Percentiles rank a stretch among this genome's conserved stretches.
phyloP scores from a whole-genome alignment of 2,797 vertebrate genomes.

The Pygocentrus nattereri region DNA sequence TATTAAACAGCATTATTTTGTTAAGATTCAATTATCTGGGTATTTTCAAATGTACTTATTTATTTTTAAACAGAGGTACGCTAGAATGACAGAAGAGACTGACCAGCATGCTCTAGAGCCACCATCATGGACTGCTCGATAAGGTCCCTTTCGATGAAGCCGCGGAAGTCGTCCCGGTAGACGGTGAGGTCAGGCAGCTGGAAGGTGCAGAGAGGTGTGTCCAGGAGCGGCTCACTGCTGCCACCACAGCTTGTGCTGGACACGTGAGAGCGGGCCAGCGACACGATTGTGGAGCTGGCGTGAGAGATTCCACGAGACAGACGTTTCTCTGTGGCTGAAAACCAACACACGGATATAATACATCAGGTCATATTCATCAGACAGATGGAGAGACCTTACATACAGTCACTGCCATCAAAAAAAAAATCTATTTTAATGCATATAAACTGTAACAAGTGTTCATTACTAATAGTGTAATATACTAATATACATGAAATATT shows the following conservation, averaged over 20 bases:
- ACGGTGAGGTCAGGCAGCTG: constrained; percentile 96
- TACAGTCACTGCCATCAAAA: too few relatives aligned
- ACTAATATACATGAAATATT: too few relatives aligned
- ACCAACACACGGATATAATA: not conserved
- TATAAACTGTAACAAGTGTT: too few relatives aligned
- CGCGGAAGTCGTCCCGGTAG: constrained; percentile 92
- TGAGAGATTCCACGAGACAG: constrained; percentile 94
- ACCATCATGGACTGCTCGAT: constrained; percentile 99
- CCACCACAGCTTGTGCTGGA: constrained; percentile 79
- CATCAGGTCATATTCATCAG: not conserved
- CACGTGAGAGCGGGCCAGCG: constrained; percentile 93
- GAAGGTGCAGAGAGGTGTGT: constrained; percentile 96
- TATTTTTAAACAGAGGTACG: too few relatives aligned
- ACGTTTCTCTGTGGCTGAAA: constrained; percentile 85
- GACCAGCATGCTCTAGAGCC: constrained; percentile 94
- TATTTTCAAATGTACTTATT: too few relatives aligned
- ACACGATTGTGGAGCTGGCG: constrained; percentile 94
- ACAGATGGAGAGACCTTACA: too few relatives aligned
- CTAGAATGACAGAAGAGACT: constrained; percentile 48
- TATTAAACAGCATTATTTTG: too few relatives aligned
- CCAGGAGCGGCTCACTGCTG: constrained; percentile 83
- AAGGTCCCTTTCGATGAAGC: constrained; percentile 94
- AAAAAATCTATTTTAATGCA: too few relatives aligned
- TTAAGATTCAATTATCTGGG: too few relatives aligned
- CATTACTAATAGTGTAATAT: too few relatives aligned